These are phyloP conservation scores for Adelosebastes latens DNA, from an alignment of 2,797 vertebrate genomes.

Conservation along the genomic window DNA sequence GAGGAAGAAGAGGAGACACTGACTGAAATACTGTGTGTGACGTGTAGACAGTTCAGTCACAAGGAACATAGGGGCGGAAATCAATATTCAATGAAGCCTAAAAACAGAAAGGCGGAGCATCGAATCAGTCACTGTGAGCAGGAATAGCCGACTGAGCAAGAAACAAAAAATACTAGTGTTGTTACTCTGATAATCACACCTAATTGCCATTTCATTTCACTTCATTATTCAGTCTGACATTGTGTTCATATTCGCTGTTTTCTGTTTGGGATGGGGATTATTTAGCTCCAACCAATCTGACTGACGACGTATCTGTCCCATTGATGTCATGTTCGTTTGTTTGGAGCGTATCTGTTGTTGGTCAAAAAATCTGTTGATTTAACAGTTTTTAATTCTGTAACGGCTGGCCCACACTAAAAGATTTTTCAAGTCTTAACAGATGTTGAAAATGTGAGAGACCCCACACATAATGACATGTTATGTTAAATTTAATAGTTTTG, in stretches of 20 bases:
- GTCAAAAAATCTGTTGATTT: background rate
- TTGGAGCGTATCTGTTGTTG: background rate
- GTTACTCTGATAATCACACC: background rate
- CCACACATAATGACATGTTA: too few species aligned
- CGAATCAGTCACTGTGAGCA: background rate
- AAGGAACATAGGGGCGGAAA: background rate
- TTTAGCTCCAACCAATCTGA: background rate
- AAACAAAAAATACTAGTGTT: background rate
- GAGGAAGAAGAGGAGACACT: conserved; percentile 45
- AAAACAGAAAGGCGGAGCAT: background rate
- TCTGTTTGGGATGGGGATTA: background rate
- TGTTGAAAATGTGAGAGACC: too few species aligned
- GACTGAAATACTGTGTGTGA: background rate
- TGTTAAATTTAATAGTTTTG: too few species aligned
- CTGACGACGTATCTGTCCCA: background rate
- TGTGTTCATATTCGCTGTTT: background rate
- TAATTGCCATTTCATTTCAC: background rate
- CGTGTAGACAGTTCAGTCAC: conserved; percentile 1
- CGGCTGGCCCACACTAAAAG: too few species aligned
- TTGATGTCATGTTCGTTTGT: background rate
- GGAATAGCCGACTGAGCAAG: background rate
- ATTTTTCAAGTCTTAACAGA: too few species aligned
- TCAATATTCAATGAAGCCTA: background rate
- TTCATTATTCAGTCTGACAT: background rate
- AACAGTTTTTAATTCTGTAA: background rate